Evolutionary conservation across 1,140 invertebrate species (phyloP).

Genomic region (Leguminivora glycinivorella): DNA sequence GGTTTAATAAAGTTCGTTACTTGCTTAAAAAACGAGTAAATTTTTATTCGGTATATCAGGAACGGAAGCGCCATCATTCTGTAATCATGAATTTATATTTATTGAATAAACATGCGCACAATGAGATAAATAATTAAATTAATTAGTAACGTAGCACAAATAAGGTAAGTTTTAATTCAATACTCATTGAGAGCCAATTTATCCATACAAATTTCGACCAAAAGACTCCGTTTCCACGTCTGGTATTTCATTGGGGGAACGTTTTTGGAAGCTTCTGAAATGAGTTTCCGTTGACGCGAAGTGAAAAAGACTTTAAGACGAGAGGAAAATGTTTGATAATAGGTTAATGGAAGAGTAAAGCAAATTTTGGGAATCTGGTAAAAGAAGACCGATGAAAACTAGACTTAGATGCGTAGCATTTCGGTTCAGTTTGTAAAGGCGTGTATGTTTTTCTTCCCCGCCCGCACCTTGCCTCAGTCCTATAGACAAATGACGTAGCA

Average conservation of each 20-base stretch:
- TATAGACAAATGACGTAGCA: conserved; percentile 79
- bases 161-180: conserved; percentile 77
- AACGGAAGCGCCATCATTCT: conserved; percentile 1
- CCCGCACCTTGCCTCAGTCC: conserved; percentile 56
- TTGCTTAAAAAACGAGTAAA: background rate
- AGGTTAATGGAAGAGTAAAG: conserved; percentile 45
- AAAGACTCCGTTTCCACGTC: conserved; percentile 51
- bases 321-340: conserved; percentile 49
- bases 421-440: conserved; percentile 42
- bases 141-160: conserved; percentile 73
- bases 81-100: conserved; percentile 42
- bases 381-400: conserved; percentile 42
- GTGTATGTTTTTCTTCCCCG: conserved; percentile 33
- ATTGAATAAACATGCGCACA: conserved; percentile 69
- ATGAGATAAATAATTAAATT: conserved; percentile 76
- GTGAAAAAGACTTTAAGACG: conserved; percentile 47
- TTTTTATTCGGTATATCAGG: background rate
- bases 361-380: conserved; percentile 69
- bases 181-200: conserved; percentile 60
- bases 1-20: background rate
- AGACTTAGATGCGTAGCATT: conserved; percentile 37
- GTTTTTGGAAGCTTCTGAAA: conserved; percentile 71
- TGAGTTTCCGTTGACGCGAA: conserved; percentile 49
- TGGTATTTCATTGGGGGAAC: conserved; percentile 63
- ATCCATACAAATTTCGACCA: conserved; percentile 58